Conservation (phyloP, 64 coral and sea anemone species). For the Exaiptasia diaphana region DNA sequence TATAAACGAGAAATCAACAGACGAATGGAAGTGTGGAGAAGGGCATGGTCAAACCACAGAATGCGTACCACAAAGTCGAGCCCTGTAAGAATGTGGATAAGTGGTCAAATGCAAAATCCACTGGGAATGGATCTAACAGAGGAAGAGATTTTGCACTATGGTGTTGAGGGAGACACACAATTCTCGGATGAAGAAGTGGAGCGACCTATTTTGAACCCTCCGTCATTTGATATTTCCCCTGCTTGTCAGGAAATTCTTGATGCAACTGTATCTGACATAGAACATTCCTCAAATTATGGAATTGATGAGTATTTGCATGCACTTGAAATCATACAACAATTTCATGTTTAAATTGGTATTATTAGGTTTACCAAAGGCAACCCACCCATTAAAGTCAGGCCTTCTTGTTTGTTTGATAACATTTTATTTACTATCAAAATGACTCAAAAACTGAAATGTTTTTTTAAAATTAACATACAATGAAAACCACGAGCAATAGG, state of each 20-base stretch:
- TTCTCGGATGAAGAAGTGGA: not conserved
- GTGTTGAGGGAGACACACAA: slow-evolving; percentile 54
- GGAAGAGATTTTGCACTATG: slow-evolving; percentile 10
- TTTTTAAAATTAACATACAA: too few relatives aligned
- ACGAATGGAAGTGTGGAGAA: slow-evolving; percentile 52
- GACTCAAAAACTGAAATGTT: too few relatives aligned
- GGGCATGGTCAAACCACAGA: slow-evolving; percentile 49
- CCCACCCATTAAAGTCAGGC: too few relatives aligned
- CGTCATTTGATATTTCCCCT: slow-evolving; percentile 4
- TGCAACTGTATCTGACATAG: slow-evolving; percentile 35
- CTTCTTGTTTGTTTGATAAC: too few relatives aligned
- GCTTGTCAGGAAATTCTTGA: slow-evolving; percentile 33
- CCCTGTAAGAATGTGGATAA: slow-evolving; percentile 54
- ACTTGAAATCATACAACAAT: slow-evolving; percentile 21
- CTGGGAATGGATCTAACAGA: slow-evolving; percentile 29
- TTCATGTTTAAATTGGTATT: not conserved
- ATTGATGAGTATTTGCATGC: slow-evolving; percentile 65
- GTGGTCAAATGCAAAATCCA: slow-evolving; percentile 62
- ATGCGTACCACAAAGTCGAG: slow-evolving; percentile 57
- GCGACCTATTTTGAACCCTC: slow-evolving; percentile 40
- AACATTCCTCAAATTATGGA: slow-evolving; percentile 63
- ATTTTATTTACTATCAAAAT: too few relatives aligned
- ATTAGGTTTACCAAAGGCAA: too few relatives aligned
- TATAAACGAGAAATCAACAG: slow-evolving; percentile 58
- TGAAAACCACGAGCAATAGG: too few relatives aligned